Base-by-base conservation (phyloP, 2,113 vertebrate genomes). In the Alaudala cheleensis region DNA sequence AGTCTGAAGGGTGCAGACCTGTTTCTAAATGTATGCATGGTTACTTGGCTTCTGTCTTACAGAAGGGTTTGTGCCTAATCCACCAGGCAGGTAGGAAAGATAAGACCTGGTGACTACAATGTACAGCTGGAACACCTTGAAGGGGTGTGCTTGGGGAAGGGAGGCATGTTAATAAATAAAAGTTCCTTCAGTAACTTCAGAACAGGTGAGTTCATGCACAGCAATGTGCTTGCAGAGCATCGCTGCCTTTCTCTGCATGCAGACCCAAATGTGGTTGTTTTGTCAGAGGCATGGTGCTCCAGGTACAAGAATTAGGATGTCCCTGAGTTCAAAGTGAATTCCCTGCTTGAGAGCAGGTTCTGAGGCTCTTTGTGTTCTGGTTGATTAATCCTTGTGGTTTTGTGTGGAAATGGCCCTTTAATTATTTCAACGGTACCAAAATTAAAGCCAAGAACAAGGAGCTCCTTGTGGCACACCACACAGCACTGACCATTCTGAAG, bases 371-470 rank as follows among this genome's bases (percentile, higher is more conserved):
- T 88, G 72, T 85, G 67, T 67, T 86, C 76, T 83, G 37, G 23
- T 57, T 96, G 95, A 96, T 93, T 92, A 93, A 70, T 72, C 77
- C 62, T 37, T 51, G 39, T 91, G 71, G 40, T 81, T 94, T 93
- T 33, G 61, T 66, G 37, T 73, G 64, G 81, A 81, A 92, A 51
- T 33, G 21, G 5, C 31, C 40, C 37, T 90, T 92, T 73, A 25
- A 8, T 72, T 64, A 51, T 90, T 94, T 85, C 91, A 79, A 78
- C n/a, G 0, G n/a, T 74, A 81, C 33, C 57, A 72, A 84, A 92
- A 95, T 90, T 54, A 31, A 89, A 85, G 51, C 0, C 29, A 65
- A 22, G 81, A 96, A 96, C 85, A 94, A 72, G 4, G 37, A 81
- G 56, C 42, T 81, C 56, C 5, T 57, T 94, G 88, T 96, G 77